phyloP scores from a whole-genome alignment of 2,888 invertebrate genomes.

The Idaea aversata region DNA sequence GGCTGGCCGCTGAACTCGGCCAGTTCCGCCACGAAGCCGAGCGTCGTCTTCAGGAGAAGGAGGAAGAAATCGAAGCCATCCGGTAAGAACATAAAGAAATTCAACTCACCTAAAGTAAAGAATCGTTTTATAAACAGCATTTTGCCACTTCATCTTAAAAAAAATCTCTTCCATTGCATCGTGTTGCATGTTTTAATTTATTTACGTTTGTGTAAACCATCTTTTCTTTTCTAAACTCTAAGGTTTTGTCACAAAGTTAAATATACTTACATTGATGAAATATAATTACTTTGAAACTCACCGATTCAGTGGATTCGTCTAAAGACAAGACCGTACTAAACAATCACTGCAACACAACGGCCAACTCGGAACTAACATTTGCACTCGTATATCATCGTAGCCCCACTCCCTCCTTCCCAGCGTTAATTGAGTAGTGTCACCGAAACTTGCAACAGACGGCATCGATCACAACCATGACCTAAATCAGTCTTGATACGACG shows the following conservation, averaged over 20 bases:
- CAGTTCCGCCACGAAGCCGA: slow-evolving; percentile 98
- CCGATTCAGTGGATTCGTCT: slow-evolving; percentile 26
- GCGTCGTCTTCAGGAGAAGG: slow-evolving; percentile 97
- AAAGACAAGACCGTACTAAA: slow-evolving; percentile 33
- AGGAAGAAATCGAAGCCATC: slow-evolving; percentile 98
- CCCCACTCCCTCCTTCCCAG: slow-evolving; percentile 43
- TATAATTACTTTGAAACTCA: slow-evolving; percentile 3
- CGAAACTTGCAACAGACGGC: slow-evolving; percentile 47
- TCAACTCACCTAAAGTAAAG: not conserved
- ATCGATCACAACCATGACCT: slow-evolving; percentile 60
- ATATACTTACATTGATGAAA: too few species aligned
- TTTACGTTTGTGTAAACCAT: not conserved
- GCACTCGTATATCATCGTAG: slow-evolving; percentile 47
- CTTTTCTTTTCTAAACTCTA: not conserved
- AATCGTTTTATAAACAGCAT: too few species aligned
- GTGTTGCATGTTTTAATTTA: not conserved
- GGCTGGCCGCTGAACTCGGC: slow-evolving; percentile 94
- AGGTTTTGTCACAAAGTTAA: not conserved
- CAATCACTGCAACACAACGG: slow-evolving; percentile 31
- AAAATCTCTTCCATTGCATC: not conserved
- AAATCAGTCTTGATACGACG: slow-evolving; percentile 49
- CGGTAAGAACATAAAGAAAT: slow-evolving; percentile 85
- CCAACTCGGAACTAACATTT: slow-evolving; percentile 57
- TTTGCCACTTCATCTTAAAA: too few species aligned
- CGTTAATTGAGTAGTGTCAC: slow-evolving; percentile 59